Percentiles rank a stretch among this genome's conserved stretches.
Conservation (phyloP, 2,113 vertebrate genomes). For the Agelaius tricolor region DNA sequence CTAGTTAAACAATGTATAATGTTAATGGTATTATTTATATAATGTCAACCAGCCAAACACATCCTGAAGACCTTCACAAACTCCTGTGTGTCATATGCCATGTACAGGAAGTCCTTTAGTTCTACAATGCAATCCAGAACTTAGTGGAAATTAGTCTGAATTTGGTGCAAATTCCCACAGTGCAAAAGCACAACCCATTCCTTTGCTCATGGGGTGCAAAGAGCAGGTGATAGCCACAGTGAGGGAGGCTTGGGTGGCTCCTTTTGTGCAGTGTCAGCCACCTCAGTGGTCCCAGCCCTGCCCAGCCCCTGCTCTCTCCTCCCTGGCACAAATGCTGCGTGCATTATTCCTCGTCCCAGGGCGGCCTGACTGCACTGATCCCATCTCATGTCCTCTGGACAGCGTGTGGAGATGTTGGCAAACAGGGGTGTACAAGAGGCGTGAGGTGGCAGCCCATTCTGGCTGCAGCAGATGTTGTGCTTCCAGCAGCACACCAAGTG, state of each 20-base stretch:
- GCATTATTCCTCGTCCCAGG: neutral
- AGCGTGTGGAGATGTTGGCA: rapidly evolving
- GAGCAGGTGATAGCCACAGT: rapidly evolving
- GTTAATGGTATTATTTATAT: conserved; percentile 37
- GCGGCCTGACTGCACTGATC: rapidly evolving
- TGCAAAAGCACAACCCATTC: neutral
- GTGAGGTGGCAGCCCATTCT: neutral
- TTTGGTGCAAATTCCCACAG: neutral
- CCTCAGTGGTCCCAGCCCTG: neutral
- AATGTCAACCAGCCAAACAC: neutral
- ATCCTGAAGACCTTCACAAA: neutral
- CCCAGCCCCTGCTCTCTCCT: rapidly evolving
- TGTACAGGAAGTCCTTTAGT: neutral
- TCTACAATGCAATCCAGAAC: neutral
- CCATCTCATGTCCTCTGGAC: rapidly evolving
- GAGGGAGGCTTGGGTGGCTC: neutral
- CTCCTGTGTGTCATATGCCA: neutral
- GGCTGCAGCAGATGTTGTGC: rapidly evolving
- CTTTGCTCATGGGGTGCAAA: rapidly evolving
- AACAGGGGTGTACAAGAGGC: rapidly evolving
- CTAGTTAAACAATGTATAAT: conserved; percentile 7
- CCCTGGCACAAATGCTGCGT: rapidly evolving
- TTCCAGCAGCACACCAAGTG: neutral
- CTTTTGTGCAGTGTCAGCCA: too few species aligned
- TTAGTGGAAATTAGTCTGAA: neutral